Evolutionary conservation across 2,888 invertebrate genomes (phyloP), one percentile per base, ranked within the genome.

Genomic region (Parapristionchus giblindavisi): DNA sequence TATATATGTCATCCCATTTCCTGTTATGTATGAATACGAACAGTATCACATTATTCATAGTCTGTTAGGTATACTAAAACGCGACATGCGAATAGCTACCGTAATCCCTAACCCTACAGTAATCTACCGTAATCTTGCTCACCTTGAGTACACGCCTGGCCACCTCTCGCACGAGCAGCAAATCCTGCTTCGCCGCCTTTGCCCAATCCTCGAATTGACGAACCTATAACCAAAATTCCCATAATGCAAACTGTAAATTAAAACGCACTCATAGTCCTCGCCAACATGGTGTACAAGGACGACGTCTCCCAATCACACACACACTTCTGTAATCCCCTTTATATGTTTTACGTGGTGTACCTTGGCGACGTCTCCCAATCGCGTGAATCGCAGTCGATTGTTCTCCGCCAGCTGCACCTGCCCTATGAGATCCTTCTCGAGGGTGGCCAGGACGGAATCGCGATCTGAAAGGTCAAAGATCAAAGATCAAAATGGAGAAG

Each of bases 281-380:
- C n/a, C n/a, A n/a, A n/a, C n/a, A n/a, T n/a, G n/a, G n/a, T n/a
- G n/a, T n/a, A n/a, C n/a, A n/a, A n/a, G n/a, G n/a, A n/a, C n/a
- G n/a, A 43, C 48, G 17, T 21, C 17, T 6, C 24, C 17, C 54
- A 27, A 24, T 2, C 5, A 27, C 56, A 21, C 32, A 29, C 29
- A 17, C 17, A 2, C 2, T 56, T 32, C 56, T 14, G 29, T 56
- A 29, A 11, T 21, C 56, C 54, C 21, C 58, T 0, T 11, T n/a
- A 58, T 14, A 17, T 27, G 29, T 14, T 29, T 2, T 29, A 3
- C 6, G 24, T 52, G 36, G n/a, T n/a, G n/a, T n/a, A 93, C 93
- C 83, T 94, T 94, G 0, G 94, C 92, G 4, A 96, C 92, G 89
- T 95, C 95, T 8, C 96, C 96, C 86, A 95, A 91, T 17, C 94